These are phyloP conservation scores for Ephydatia muelleri DNA, from an alignment of 37 sponge, comb jelly and placozoan species.

Conservation along the genomic window DNA sequence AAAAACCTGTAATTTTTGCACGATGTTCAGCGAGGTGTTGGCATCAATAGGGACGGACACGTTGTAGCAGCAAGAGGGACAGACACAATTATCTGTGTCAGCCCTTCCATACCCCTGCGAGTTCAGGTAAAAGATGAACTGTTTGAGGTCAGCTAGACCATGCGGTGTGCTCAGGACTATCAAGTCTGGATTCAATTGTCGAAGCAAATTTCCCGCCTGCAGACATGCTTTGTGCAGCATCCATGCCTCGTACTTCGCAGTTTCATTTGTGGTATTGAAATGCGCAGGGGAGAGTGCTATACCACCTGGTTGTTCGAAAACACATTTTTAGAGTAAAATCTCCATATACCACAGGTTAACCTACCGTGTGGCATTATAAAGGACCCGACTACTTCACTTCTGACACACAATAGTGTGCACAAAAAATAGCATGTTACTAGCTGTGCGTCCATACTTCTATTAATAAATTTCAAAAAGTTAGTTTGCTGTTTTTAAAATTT, in stretches of 20 bases:
- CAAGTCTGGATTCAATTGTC: constrained; percentile 62
- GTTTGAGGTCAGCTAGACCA: constrained; percentile 67
- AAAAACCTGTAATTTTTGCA: constrained; percentile 24
- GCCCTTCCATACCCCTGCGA: constrained; percentile 58
- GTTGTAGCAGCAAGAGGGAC: constrained; percentile 83
- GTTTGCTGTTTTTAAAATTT: too few species aligned
- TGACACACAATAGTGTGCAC: neutral
- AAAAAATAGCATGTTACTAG: neutral
- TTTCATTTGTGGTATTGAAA: constrained; percentile 64
- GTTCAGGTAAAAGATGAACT: constrained; percentile 73
- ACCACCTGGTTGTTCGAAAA: constrained; percentile 43
- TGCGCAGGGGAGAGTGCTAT: constrained; percentile 73
- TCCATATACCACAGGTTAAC: neutral
- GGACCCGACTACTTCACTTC: constrained; percentile 47
- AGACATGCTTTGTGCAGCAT: constrained; percentile 63
- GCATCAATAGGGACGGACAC: constrained; percentile 44
- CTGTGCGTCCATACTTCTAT: too few species aligned
- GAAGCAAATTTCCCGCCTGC: constrained; percentile 33
- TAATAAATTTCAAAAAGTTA: too few species aligned
- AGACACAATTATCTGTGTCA: constrained; percentile 81
- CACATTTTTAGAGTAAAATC: neutral
- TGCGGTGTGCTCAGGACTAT: constrained; percentile 76
- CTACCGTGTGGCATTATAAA: constrained; percentile 76
- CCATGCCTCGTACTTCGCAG: constrained; percentile 54
- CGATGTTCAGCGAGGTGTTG: constrained; percentile 14